Base-by-base conservation (phyloP, 2,797 vertebrate species). In the Gobionotothen gibberifrons region DNA sequence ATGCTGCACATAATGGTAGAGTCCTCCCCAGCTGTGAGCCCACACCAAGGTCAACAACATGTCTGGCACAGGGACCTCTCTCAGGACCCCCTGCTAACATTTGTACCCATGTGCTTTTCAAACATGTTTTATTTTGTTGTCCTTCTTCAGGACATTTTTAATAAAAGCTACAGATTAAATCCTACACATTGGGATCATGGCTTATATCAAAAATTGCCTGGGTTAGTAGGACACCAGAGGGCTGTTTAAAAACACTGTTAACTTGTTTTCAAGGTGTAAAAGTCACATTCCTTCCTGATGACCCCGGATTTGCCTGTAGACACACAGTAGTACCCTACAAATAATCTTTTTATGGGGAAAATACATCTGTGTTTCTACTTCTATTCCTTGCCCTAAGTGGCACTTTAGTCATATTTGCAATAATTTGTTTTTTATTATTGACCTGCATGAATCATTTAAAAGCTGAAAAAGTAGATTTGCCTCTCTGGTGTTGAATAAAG, bases 211-310 rank as follows among this genome's bases (percentile, higher is more conserved):
- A 62, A 56, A 64, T 26, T 77, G 64, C 17, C 42, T 57, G 13
- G 15, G 39, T 74, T 65, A 80, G 21, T n/a, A 15, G 44, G 44
- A 64, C 60, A 61, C 53, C 39, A 9, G 68, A 72, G 32, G 74
- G 61, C 60, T 42, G 69, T 79, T 78, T 52, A 49, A 71, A 83
- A 81, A 55, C 52, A 76, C 39, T 17, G 61, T 73, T 13, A 70
- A 67, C 55, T 69, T 78, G 55, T 84, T 72, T 83, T 82, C 62
- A 85, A 69, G 19, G 71, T 82, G 81, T 53, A 67, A 9, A 53
- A 66, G 32, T 78, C 32, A 51, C 61, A 79, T 84, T 83, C 65
- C 29, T 61, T 65, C 16, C 44, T 46, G 64, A 59, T 74, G 75
- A 79, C 58, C 16, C 49, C 13, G 47, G 7, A 58, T 40, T 17